Base-by-base conservation (phyloP, 2,888 invertebrate genomes). In the Watsonalla binaria region DNA sequence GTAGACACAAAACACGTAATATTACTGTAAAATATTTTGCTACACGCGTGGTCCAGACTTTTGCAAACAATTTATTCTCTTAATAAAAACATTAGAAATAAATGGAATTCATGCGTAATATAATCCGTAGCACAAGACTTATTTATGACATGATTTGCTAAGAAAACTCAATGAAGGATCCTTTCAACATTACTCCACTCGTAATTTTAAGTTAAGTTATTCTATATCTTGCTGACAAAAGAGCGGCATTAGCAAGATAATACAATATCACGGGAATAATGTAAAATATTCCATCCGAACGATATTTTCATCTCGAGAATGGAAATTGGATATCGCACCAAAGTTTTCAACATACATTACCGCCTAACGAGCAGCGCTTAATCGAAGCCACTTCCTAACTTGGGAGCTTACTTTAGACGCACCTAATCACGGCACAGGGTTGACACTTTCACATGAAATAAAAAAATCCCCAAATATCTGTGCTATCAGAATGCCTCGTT, bases 311-410 rank as follows among this genome's bases (percentile, higher is more conserved):
- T 42, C 9, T 42, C 11, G 42, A 11, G 5, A 13, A 45, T 35
- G 48, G 45, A 13, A 51, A 51, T 47, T 49, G 45, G 46, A 50
- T 55, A 46, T 48, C 46, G 35, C 45, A 34, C 45, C 34, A 33
- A 45, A 48, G 48, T 49, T 45, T 49, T 45, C 5, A 14, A 35
- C 53, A 33, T 45, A 48, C 45, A 34, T 45, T 46, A 47, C 46
- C 52, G 52, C 45, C 49, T 51, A 52, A 33, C 52, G 49, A 47
- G 39, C 42, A 51, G 37, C 46, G 46, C 37, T 42, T 33, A 13
- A 48, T 33, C 35, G 35, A 34, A 34, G 15, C 11, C 33, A 35
- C 15, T 34, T 34, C 33, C 11, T 13, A 48, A 48, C 35, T 33
- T 35, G 34, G 48, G 34, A 6, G n/a, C 33, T 48, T 33, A 34